A percentile compares a stretch with the other conserved stretches of the same genome.
Evolutionary conservation across 2,797 vertebrate species (phyloP).

Genomic region (Sebastes steindachneri): DNA sequence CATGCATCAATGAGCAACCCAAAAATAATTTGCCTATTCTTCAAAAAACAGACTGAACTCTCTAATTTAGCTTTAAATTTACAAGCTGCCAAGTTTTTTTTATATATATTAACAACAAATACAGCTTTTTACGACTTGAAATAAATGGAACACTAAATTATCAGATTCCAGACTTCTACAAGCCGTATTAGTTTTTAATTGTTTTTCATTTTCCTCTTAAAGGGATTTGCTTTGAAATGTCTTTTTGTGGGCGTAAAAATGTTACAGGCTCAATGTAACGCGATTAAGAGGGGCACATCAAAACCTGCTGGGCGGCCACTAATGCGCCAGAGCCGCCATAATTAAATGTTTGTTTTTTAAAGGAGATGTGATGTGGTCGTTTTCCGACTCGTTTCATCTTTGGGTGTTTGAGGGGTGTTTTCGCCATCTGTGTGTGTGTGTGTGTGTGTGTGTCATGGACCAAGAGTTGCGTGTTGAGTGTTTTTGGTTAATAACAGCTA

Average conservation of each 20-base stretch:
- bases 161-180: slow-evolving; percentile 56
- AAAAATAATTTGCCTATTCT: slow-evolving; percentile 1
- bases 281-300: slow-evolving; percentile 64
- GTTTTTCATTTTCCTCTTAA: slow-evolving; percentile 50
- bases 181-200: slow-evolving; percentile 59
- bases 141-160: slow-evolving; percentile 54
- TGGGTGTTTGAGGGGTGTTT: slow-evolving; percentile 52
- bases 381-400: slow-evolving; percentile 70
- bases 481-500: not conserved
- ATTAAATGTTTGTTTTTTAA: slow-evolving; percentile 73
- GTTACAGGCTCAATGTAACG: slow-evolving; percentile 45
- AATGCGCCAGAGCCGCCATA: slow-evolving; percentile 59
- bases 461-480: slow-evolving; percentile 10
- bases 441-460: not conserved
- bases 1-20: not conserved
- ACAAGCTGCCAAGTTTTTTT: not conserved
- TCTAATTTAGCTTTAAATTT: slow-evolving; percentile 30
- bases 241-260: slow-evolving; percentile 54
- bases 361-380: slow-evolving; percentile 73
- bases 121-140: slow-evolving; percentile 46
- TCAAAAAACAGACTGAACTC: slow-evolving; percentile 5
- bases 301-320: slow-evolving; percentile 47
- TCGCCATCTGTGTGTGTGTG: slow-evolving; percentile 38
- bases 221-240: slow-evolving; percentile 57
- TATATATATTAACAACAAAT: not conserved